These are phyloP conservation scores for Musca domestica DNA, from an alignment of 1,140 invertebrate species.

Conservation along the genomic window DNA sequence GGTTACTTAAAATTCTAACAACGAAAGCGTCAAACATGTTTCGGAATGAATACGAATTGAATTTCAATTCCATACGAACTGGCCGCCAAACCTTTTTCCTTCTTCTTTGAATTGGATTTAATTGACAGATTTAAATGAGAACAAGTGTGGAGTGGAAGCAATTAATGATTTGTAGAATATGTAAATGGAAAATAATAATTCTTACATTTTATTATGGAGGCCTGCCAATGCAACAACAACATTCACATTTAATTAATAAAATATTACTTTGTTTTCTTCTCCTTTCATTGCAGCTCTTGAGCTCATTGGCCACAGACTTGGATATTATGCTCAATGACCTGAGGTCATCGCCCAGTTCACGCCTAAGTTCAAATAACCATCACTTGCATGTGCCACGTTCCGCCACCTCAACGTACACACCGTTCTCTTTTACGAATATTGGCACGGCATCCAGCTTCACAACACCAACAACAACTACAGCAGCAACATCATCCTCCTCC, in stretches of 20 bases:
- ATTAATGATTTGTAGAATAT: no score
- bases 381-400: constrained; percentile 29
- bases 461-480: constrained; percentile 9
- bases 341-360: constrained; percentile 52
- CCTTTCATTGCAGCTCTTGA: constrained; percentile 59
- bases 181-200: no score
- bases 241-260: constrained; percentile 8
- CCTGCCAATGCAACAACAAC: not conserved
- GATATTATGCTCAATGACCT: constrained; percentile 64
- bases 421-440: constrained; percentile 14
- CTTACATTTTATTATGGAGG: no score
- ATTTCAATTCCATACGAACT: no score
- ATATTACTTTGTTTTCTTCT: constrained; percentile 27
- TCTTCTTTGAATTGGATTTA: no score
- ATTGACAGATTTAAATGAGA: no score
- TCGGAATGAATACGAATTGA: no score
- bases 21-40: no score
- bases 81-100: no score
- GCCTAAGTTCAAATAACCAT: constrained; percentile 26
- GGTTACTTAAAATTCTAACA: no score
- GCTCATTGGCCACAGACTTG: constrained; percentile 62
- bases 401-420: not conserved
- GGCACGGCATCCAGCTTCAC: not conserved
- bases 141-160: no score
- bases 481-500: not conserved